Evolutionary conservation across 2,797 vertebrate species (phyloP), one percentile per base, ranked within the genome.

Genomic region (Glyptemys insculpta): DNA sequence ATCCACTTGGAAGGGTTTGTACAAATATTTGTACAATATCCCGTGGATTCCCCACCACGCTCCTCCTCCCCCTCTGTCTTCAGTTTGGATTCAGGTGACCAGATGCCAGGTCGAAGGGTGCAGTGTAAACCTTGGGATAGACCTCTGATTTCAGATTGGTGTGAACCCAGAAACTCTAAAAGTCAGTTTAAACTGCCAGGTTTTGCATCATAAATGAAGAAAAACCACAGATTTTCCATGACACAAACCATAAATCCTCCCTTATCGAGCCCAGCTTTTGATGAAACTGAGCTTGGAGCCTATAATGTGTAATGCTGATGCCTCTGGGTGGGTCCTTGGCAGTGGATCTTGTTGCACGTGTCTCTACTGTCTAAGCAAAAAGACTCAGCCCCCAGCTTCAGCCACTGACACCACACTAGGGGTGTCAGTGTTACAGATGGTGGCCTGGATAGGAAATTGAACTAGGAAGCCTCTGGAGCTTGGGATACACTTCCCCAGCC

Each of bases 1-100:
- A 54, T 74, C 83, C 78, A 23, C 57, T 31, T 10, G 31, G 3
- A 79, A 88, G 65, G 41, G 8, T 52, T 95, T 56, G 57, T 86
- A 94, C 85, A 97, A 97, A 97, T 97, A 97, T 97, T 97, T 96
- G 96, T 52, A 96, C 0, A 0, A 87, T 50, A 83, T 65, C 94
- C 91, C 2, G 37, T 97, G 95, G 85, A 89, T 97, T 97, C 93
- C 89, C 89, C 78, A 5, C 47, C 0, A 0, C 23, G 4, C 54
- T 81, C 12, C 74, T 80, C 88, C n/a, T 37, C 31, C 3, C 14
- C 8, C 0, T 5, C 62, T 54, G 80, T 21, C 12, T 1, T 0
- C 86, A 90, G 88, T 44, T 6, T 62, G 74, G 72, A 41, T 12
- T 37, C 25, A 0, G 0, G 8, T 1, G 19, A 27, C 52, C 0